Conservation (phyloP, 1,140 invertebrate species). For the Schlechtendalia chinensis region DNA sequence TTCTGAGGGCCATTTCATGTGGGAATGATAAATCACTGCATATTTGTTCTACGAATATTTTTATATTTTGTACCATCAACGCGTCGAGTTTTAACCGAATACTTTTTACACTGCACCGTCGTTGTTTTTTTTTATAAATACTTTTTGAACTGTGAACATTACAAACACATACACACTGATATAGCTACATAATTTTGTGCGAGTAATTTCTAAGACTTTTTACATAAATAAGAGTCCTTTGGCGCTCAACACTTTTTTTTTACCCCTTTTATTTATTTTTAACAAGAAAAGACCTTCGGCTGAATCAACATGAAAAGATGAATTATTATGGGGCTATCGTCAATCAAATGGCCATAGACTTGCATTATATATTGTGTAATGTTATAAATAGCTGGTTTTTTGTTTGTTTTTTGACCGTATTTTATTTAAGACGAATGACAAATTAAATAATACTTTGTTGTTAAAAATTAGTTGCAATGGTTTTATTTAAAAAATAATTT, state of each 20-base stretch:
- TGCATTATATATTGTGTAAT: slow-evolving; percentile 8
- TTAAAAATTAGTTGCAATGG: too few species aligned
- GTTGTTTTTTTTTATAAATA: not conserved
- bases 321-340: slow-evolving; percentile 12
- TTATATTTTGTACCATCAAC: not conserved
- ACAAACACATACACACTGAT: not conserved
- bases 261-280: not conserved
- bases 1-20: not conserved
- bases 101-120: not conserved
- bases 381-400: slow-evolving; percentile 1
- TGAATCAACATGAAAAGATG: slow-evolving; percentile 10
- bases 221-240: not conserved
- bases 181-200: not conserved
- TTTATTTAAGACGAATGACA: not conserved
- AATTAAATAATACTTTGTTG: too few species aligned
- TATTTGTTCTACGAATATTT: not conserved
- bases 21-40: not conserved
- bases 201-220: slow-evolving; percentile 7
- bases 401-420: not conserved
- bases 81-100: slow-evolving; percentile 5
- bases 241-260: not conserved
- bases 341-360: slow-evolving; percentile 7
- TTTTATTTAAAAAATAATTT: too few species aligned
- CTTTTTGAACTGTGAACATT: not conserved
- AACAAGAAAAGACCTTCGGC: not conserved